phyloP scores from a whole-genome alignment of 2,888 invertebrate species.

The Portevinia maculata region DNA sequence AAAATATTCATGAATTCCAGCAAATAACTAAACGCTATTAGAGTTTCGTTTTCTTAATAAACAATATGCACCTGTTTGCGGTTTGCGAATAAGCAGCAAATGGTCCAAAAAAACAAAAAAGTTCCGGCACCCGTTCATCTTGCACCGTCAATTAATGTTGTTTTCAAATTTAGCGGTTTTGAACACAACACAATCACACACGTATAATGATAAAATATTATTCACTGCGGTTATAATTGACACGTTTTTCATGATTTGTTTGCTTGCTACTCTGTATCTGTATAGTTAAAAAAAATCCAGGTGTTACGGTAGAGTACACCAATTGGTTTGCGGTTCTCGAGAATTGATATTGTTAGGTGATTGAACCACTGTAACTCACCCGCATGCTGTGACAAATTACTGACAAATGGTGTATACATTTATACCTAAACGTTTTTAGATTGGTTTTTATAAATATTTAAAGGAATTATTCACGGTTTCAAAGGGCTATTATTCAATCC shows the following conservation, averaged over 20 bases:
- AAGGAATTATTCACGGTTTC: background rate
- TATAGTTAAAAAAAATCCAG: conserved; percentile 8
- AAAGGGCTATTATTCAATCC: background rate
- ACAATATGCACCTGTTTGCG: conserved; percentile 12
- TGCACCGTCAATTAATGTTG: background rate
- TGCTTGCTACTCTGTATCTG: background rate
- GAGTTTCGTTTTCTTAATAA: no score
- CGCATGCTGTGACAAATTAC: conserved; percentile 9
- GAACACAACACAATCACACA: conserved; percentile 14
- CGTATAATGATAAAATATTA: conserved; percentile 20
- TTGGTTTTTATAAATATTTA: background rate
- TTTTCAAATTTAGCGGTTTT: conserved; percentile 37
- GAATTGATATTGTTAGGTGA: conserved; percentile 47
- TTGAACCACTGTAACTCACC: conserved; percentile 34
- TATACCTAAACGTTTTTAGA: background rate
- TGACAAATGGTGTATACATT: background rate
- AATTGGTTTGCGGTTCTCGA: conserved; percentile 49
- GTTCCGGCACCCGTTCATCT: conserved; percentile 12
- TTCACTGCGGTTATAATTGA: conserved; percentile 37
- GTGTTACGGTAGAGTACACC: conserved; percentile 30
- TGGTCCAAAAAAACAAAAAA: conserved; percentile 26
- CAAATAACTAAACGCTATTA: no score
- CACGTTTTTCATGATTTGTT: conserved; percentile 16
- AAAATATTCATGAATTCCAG: no score
- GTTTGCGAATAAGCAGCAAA: conserved; percentile 15